Percentiles rank a stretch among this genome's conserved stretches.
Evolutionary conservation across 1,140 invertebrate species (phyloP).

Genomic region (Drosophila pseudoananassae): DNA sequence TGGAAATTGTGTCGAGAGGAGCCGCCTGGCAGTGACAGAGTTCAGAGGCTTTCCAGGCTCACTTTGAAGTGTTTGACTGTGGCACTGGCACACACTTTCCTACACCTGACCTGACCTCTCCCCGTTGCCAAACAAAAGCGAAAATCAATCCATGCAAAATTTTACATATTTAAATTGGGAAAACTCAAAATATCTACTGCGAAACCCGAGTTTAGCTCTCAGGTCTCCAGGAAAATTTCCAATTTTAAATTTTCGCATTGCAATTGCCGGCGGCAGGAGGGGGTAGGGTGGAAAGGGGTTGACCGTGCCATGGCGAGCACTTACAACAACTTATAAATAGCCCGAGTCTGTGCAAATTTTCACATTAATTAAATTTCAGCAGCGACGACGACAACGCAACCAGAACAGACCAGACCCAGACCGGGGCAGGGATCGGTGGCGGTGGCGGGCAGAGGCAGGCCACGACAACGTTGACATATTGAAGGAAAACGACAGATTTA

Average conservation of each 20-base stretch:
- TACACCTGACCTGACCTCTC: constrained; percentile 5
- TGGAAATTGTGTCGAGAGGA: constrained; percentile 44
- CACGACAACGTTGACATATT: constrained; percentile 78
- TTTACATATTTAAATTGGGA: constrained; percentile 52
- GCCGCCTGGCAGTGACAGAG: constrained; percentile 47
- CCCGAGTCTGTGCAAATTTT: constrained; percentile 82
- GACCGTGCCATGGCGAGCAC: constrained; percentile 60
- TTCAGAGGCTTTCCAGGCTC: constrained; percentile 42
- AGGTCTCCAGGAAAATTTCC: constrained; percentile 36
- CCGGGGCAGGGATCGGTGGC: constrained; percentile 6
- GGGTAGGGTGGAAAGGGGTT: constrained; percentile 4
- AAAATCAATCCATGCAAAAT: constrained; percentile 51
- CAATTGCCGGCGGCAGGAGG: constrained; percentile 21
- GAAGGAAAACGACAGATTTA: constrained; percentile 83
- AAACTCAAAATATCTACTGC: constrained; percentile 11
- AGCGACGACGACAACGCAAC: constrained; percentile 58
- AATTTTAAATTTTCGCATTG: constrained; percentile 50
- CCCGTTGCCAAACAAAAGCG: constrained; percentile 36
- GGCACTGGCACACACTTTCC: constrained; percentile 27
- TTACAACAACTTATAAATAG: constrained; percentile 83
- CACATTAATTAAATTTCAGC: constrained; percentile 83
- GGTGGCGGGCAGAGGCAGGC: neutral
- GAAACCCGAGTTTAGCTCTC: constrained; percentile 7
- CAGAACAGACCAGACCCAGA: constrained; percentile 30
- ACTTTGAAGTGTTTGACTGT: constrained; percentile 52